These are phyloP conservation scores for Poecilia latipinna DNA, from an alignment of 2,113 vertebrate species.

Conservation along the genomic window DNA sequence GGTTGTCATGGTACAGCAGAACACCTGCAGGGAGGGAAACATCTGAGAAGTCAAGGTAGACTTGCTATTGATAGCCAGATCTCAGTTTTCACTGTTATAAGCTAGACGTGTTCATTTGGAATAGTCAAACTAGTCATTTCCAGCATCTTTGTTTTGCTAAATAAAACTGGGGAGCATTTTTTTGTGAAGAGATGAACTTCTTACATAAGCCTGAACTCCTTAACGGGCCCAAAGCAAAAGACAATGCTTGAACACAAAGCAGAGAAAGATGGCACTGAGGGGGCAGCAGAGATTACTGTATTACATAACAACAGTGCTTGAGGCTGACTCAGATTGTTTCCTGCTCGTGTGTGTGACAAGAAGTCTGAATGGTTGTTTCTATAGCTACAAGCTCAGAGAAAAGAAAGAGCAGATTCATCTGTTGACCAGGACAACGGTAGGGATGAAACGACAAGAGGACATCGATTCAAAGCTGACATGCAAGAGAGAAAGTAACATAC, in stretches of 20 bases:
- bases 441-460: constrained; percentile 26
- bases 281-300: constrained; percentile 42
- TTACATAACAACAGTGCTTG: constrained; percentile 66
- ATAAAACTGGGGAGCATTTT: constrained; percentile 7
- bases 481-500: neutral
- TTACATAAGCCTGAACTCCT: constrained; percentile 50
- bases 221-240: constrained; percentile 29
- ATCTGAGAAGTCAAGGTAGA: constrained; percentile 15
- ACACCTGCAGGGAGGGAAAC: constrained; percentile 28
- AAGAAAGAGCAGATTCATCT: constrained; percentile 37
- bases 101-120: constrained; percentile 34
- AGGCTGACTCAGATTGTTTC: constrained; percentile 58
- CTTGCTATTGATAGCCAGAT: constrained; percentile 24
- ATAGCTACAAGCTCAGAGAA: constrained; percentile 63
- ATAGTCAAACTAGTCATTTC: constrained; percentile 4
- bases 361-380: constrained; percentile 64
- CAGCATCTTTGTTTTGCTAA: neutral
- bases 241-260: constrained; percentile 48
- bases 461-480: constrained; percentile 16
- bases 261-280: constrained; percentile 29
- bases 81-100: constrained; percentile 15
- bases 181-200: constrained; percentile 33
- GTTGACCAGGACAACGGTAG: constrained; percentile 60
- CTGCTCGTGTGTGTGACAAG: constrained; percentile 21
- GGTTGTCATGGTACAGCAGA: constrained; percentile 19